Conservation (phyloP, 92 coral and sea anemone species). For the Parazoanthus darwini region DNA sequence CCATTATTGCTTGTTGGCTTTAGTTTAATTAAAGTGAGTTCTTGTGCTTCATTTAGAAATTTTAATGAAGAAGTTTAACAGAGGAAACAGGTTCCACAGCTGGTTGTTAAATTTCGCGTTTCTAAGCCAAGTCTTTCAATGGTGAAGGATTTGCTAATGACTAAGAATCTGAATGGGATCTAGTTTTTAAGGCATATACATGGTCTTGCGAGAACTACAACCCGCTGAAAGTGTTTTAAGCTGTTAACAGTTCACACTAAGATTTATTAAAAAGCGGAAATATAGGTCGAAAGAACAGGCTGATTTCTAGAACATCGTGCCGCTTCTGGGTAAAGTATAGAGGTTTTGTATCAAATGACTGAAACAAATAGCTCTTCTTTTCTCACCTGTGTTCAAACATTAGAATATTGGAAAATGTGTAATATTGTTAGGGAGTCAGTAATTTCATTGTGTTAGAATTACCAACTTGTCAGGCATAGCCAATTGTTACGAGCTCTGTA, state of each 20-base stretch:
- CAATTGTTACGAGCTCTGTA: not conserved
- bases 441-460: not conserved
- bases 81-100: not conserved
- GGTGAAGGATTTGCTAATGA: too few relatives aligned
- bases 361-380: not conserved
- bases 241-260: not conserved
- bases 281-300: not conserved
- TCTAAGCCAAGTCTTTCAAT: not conserved
- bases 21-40: conserved; percentile 21
- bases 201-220: not conserved
- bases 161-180: not conserved
- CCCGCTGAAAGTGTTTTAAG: not conserved
- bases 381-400: not conserved
- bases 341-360: not conserved
- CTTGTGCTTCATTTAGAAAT: conserved; percentile 23
- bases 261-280: not conserved
- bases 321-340: not conserved
- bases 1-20: conserved; percentile 20
- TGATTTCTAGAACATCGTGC: not conserved
- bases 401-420: not conserved
- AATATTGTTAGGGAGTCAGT: not conserved
- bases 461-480: conserved; percentile 4
- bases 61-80: conserved; percentile 15
- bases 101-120: not conserved
- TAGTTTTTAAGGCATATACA: not conserved